phyloP scores from a whole-genome alignment of 2,888 invertebrate species.

The Creontiades dilutus region DNA sequence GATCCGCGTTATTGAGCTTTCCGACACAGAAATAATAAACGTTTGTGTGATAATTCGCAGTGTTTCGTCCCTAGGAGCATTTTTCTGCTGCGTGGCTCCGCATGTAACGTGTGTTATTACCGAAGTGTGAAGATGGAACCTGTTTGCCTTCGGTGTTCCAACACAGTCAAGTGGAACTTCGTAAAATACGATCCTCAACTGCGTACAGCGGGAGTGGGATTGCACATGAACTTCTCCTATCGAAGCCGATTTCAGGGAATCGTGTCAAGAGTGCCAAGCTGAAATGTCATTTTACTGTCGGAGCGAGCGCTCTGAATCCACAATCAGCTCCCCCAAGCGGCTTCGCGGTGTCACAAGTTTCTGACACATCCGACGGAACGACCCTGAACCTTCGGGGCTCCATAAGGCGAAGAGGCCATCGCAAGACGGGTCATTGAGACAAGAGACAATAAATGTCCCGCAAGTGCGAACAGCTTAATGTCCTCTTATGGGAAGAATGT shows the following conservation, averaged over 20 bases:
- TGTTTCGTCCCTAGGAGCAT: too few species aligned
- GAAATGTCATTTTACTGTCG: neutral
- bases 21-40: too few species aligned
- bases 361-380: neutral
- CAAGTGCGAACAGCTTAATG: too few species aligned
- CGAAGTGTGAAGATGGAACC: too few species aligned
- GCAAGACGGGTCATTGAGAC: neutral
- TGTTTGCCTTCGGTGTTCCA: too few species aligned
- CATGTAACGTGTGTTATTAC: too few species aligned
- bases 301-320: neutral
- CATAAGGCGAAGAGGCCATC: neutral
- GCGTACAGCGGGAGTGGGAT: neutral
- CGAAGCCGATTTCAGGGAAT: neutral
- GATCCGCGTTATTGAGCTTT: too few species aligned
- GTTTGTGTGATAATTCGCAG: too few species aligned
- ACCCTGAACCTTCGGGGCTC: neutral
- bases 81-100: too few species aligned
- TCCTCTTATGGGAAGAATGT: too few species aligned
- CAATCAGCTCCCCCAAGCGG: neutral
- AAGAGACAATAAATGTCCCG: neutral
- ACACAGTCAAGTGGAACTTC: too few species aligned
- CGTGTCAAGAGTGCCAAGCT: constrained; percentile 25
- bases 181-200: too few species aligned
- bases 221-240: neutral
- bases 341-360: neutral